Evolutionary conservation across 2,113 vertebrate genomes (phyloP).

Genomic region (Melanostigma gelatinosum): DNA sequence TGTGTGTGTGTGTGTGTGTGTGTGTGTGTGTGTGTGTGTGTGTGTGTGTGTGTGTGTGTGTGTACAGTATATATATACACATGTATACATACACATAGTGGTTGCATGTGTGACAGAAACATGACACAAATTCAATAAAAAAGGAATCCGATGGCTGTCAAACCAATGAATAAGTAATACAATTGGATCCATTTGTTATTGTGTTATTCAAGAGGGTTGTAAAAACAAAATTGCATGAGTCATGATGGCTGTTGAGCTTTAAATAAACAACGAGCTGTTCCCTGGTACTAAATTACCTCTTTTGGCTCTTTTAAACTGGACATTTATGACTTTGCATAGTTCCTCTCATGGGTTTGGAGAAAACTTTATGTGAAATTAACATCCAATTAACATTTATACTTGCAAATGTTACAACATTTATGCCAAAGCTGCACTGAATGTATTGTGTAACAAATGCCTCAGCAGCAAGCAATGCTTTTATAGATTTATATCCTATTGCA

Average conservation of each 20-base stretch:
- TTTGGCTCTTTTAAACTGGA: not conserved
- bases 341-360: not conserved
- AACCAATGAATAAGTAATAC: not conserved
- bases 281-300: not conserved
- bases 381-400: conserved; percentile 47
- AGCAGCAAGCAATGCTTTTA: not conserved
- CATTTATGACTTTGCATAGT: not conserved
- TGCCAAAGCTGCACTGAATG: conserved; percentile 11
- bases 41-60: not conserved
- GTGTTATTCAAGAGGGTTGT: not conserved
- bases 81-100: not conserved
- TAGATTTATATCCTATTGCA: not conserved
- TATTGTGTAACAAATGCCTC: not conserved
- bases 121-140: not conserved
- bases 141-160: not conserved
- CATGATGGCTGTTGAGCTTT: conserved; percentile 6
- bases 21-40: not conserved
- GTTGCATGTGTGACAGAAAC: not conserved
- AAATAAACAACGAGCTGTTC: not conserved
- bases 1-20: not conserved
- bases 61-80: not conserved
- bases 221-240: conserved; percentile 14
- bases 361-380: not conserved
- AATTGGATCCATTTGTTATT: not conserved
- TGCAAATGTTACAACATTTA: conserved; percentile 4